Conservation (phyloP, 2,888 invertebrate species). For the Anaspis maculata region DNA sequence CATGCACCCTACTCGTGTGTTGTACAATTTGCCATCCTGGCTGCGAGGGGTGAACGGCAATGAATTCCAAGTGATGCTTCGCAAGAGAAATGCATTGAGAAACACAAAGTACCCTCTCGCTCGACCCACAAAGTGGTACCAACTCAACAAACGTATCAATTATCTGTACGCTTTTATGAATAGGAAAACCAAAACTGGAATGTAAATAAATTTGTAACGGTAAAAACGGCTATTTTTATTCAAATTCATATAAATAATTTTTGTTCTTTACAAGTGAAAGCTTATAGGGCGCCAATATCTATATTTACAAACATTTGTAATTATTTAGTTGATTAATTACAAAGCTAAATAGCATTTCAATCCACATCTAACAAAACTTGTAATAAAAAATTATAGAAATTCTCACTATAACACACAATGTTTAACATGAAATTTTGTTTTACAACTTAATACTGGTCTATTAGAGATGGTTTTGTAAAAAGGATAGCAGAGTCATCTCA, state of each 20-base stretch:
- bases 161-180: constrained; percentile 73
- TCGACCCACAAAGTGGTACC: constrained; percentile 71
- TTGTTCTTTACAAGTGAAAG: constrained; percentile 24
- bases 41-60: constrained; percentile 80
- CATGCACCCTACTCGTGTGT: constrained; percentile 71
- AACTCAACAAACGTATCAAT: constrained; percentile 63
- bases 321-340: constrained; percentile 11
- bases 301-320: constrained; percentile 15
- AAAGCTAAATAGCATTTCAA: too few species aligned
- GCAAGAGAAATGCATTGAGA: constrained; percentile 61
- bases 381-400: not conserved
- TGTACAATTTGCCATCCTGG: constrained; percentile 85
- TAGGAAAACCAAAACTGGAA: constrained; percentile 63
- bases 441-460: constrained; percentile 13
- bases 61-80: constrained; percentile 69
- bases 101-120: constrained; percentile 50
- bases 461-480: constrained; percentile 70
- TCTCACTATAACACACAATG: too few species aligned
- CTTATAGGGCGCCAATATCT: not conserved
- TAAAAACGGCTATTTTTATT: constrained; percentile 30
- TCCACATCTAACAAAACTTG: constrained; percentile 10
- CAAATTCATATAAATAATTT: constrained; percentile 32
- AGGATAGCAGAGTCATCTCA: constrained; percentile 88
- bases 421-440: constrained; percentile 3
- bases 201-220: constrained; percentile 11